Conservation (phyloP, 2,888 invertebrate species). For the Thumatha senex region DNA sequence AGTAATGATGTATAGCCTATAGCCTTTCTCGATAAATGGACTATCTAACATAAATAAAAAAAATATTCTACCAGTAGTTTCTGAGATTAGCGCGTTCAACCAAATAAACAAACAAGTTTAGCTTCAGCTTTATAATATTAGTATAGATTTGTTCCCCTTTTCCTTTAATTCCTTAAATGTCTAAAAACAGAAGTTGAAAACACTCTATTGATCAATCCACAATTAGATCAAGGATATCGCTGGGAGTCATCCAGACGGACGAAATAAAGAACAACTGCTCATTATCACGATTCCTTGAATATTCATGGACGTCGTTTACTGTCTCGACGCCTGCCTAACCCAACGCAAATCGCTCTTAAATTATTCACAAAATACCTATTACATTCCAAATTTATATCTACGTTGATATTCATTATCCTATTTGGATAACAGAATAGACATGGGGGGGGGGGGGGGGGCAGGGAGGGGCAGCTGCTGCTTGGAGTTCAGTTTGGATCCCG, state of each 20-base stretch:
- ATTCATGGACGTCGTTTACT: slow-evolving; percentile 59
- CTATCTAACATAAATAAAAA: no score
- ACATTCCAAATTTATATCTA: slow-evolving; percentile 13
- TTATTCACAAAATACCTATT: slow-evolving; percentile 24
- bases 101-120: no score
- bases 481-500: no score
- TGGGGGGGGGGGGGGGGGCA: no score
- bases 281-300: slow-evolving; percentile 61
- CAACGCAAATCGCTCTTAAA: slow-evolving; percentile 31
- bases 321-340: slow-evolving; percentile 36
- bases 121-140: no score
- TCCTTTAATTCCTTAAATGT: background rate
- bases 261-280: slow-evolving; percentile 64
- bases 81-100: no score
- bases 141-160: background rate
- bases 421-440: background rate
- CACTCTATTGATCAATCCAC: slow-evolving; percentile 22
- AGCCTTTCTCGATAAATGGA: no score
- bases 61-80: no score
- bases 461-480: no score
- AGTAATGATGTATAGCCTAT: no score
- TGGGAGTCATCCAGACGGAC: slow-evolving; percentile 45
- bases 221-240: slow-evolving; percentile 35
- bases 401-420: slow-evolving; percentile 2
- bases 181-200: background rate